These are phyloP conservation scores for Mastigias papua DNA, from an alignment of 30 jellyfish, hydroid and myxozoan genomes.

Conservation along the genomic window DNA sequence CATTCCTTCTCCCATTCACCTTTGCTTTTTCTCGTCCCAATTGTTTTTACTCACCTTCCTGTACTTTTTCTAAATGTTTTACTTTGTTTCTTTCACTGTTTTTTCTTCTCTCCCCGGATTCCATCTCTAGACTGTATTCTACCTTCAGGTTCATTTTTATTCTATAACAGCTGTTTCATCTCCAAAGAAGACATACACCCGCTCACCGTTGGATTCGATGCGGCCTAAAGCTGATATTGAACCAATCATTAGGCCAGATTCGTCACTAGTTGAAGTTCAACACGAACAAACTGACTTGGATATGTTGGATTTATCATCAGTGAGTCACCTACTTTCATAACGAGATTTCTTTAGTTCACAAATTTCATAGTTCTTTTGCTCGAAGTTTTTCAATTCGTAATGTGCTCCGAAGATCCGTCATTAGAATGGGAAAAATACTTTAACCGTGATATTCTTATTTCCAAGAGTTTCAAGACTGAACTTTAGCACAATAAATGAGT, in stretches of 20 bases:
- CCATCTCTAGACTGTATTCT: not conserved
- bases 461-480: too few relatives aligned
- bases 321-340: not conserved
- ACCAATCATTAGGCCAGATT: conserved; percentile 53
- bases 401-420: too few relatives aligned
- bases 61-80: too few relatives aligned
- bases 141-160: not conserved
- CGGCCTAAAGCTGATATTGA: conserved; percentile 80
- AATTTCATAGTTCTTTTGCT: too few relatives aligned
- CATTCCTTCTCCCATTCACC: not conserved
- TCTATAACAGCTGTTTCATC: not conserved
- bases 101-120: not conserved
- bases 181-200: conserved; percentile 30
- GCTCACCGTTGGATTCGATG: conserved; percentile 4
- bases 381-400: too few relatives aligned
- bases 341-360: not conserved
- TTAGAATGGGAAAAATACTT: too few relatives aligned
- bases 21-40: not conserved
- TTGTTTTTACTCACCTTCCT: not conserved
- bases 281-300: conserved; percentile 35
- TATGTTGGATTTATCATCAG: conserved; percentile 37
- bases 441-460: too few relatives aligned
- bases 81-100: not conserved
- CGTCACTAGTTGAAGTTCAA: conserved; percentile 25
- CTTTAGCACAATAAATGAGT: too few relatives aligned